A percentile compares a stretch with the other conserved stretches of the same genome.
These are phyloP conservation scores for Eupithecia insigniata DNA, from an alignment of 2,888 invertebrate genomes.

Conservation along the genomic window DNA sequence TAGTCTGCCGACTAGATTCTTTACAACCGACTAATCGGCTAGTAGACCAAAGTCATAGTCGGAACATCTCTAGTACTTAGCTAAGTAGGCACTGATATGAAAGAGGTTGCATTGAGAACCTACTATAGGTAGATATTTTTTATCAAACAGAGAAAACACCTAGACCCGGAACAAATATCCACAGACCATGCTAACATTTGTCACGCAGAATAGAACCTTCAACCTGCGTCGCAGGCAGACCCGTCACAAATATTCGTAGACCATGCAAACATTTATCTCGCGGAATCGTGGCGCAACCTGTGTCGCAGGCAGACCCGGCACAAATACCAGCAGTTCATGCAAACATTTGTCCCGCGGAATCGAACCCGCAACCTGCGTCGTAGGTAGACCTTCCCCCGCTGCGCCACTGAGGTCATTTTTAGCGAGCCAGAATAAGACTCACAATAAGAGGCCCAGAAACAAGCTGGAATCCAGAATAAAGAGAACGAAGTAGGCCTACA, in stretches of 20 bases:
- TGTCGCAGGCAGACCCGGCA: not conserved
- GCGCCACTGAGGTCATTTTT: not conserved
- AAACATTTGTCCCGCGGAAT: not conserved
- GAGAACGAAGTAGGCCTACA: conserved; percentile 85
- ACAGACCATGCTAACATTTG: no score
- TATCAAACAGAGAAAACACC: no score
- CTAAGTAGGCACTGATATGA: not conserved
- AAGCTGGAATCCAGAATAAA: conserved; percentile 86
- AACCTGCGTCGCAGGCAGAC: no score
- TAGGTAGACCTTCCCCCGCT: not conserved
- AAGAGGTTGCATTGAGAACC: not conserved
- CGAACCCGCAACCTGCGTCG: not conserved
- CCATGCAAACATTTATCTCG: no score
- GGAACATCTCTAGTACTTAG: no score
- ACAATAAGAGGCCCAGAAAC: conserved; percentile 86
- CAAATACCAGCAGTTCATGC: not conserved
- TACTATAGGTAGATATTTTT: not conserved
- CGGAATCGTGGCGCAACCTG: no score
- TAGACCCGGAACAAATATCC: no score
- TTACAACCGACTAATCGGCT: no score
- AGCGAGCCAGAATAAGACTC: conserved; percentile 50
- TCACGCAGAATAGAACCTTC: no score
- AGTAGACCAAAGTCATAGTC: no score
- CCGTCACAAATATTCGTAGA: no score
- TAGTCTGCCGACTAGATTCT: no score